phyloP scores from a whole-genome alignment of 1,140 invertebrate species.

The Drosophila paulistorum region DNA sequence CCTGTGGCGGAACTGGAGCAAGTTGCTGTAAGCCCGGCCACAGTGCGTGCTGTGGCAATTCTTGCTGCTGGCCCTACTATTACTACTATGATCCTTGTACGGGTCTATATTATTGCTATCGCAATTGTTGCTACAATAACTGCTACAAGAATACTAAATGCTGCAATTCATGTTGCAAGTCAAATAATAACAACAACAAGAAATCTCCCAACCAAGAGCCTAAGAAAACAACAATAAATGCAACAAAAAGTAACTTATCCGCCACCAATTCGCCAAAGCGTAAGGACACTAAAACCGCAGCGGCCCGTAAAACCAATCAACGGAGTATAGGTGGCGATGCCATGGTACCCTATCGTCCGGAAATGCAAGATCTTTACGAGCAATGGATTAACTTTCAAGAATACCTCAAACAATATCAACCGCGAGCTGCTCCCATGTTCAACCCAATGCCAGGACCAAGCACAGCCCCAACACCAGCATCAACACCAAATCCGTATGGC shows the following conservation, averaged over 20 bases:
- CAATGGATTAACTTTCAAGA: slow-evolving; percentile 29
- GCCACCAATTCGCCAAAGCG: not conserved
- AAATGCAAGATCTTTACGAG: slow-evolving; percentile 8
- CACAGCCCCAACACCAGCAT: not conserved
- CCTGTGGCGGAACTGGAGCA: not conserved
- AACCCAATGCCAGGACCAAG: not conserved
- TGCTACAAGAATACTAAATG: not conserved
- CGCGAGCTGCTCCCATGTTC: not conserved
- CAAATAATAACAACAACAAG: not conserved
- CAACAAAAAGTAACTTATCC: not conserved
- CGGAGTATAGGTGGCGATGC: slow-evolving; percentile 17
- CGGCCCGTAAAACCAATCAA: not conserved
- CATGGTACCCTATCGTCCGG: not conserved
- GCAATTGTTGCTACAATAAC: slow-evolving; percentile 16
- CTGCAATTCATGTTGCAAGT: slow-evolving; percentile 10
- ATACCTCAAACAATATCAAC: not conserved
- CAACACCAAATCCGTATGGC: not conserved
- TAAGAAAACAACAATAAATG: no score
- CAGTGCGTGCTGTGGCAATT: not conserved
- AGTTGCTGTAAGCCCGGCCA: not conserved
- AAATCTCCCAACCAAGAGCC: no score
- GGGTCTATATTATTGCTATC: slow-evolving; percentile 40
- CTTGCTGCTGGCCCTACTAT: slow-evolving; percentile 16
- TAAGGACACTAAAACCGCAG: not conserved
- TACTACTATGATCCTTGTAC: slow-evolving; percentile 48